Evolutionary conservation across 2,113 vertebrate species (phyloP).

Genomic region (Numenius arquata): DNA sequence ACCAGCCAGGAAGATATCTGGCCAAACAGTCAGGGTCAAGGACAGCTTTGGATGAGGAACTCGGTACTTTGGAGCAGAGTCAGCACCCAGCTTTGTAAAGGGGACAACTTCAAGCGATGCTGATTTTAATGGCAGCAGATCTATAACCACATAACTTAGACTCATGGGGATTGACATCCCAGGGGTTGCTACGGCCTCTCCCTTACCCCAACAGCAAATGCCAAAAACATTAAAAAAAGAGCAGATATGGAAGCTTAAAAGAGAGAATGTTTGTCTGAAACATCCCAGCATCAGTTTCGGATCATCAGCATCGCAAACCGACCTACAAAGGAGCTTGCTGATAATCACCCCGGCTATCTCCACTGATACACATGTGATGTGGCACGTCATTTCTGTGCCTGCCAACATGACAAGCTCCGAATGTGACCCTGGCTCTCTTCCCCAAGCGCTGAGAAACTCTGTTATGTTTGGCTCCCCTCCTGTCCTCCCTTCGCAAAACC

Average conservation of each 20-base stretch:
- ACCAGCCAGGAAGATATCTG: not conserved
- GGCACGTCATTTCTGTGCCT: not conserved
- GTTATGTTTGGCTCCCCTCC: conserved; percentile 34
- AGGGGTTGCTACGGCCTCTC: not conserved
- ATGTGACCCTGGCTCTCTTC: conserved; percentile 16
- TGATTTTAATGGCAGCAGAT: not conserved
- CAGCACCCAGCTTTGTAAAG: not conserved
- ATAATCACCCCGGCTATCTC: not conserved
- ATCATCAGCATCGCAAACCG: not conserved
- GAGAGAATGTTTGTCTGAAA: not conserved
- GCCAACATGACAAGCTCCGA: not conserved
- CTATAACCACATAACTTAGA: not conserved
- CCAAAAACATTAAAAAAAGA: conserved; percentile 17
- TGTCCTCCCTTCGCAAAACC: not conserved
- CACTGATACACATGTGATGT: accelerated
- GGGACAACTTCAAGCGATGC: not conserved
- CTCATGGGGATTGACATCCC: not conserved
- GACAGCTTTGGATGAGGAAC: not conserved
- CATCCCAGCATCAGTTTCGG: not conserved
- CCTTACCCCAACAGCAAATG: not conserved
- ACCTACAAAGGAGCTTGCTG: not conserved
- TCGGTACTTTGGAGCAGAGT: not conserved
- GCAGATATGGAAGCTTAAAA: conserved; percentile 7
- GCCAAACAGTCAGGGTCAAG: not conserved
- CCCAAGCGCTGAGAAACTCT: not conserved